Evolutionary conservation across 2,888 invertebrate genomes (phyloP).

Genomic region (Pecten maximus): DNA sequence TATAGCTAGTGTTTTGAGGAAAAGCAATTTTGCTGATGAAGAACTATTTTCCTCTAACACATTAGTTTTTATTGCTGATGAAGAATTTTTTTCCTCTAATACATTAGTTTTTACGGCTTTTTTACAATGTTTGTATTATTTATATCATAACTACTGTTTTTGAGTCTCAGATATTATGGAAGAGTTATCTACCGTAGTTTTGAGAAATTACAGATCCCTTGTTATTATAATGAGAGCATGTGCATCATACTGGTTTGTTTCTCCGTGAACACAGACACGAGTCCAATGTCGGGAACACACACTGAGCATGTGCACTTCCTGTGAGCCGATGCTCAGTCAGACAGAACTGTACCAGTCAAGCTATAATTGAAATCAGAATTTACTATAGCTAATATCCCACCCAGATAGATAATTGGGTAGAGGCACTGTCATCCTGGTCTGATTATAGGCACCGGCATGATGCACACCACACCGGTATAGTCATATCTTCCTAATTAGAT

Average conservation of each 20-base stretch:
- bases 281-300: not conserved
- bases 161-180: not conserved
- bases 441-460: not conserved
- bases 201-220: not conserved
- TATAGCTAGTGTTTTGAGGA: too few species aligned
- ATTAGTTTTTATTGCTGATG: too few species aligned
- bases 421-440: constrained; percentile 11
- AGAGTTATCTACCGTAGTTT: not conserved
- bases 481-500: not conserved
- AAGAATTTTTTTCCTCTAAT: too few species aligned
- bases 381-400: not conserved
- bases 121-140: not conserved
- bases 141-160: not conserved
- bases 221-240: not conserved
- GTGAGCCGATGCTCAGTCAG: not conserved
- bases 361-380: constrained; percentile 28
- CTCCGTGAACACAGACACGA: not conserved
- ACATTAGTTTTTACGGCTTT: too few species aligned
- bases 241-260: not conserved
- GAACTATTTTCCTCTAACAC: too few species aligned
- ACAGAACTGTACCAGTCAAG: not conserved
- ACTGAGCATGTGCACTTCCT: not conserved
- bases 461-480: not conserved
- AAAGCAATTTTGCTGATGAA: too few species aligned
- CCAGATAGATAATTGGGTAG: constrained; percentile 1